Conservation (phyloP, 2,113 vertebrate genomes). For the Saccopteryx leptura region DNA sequence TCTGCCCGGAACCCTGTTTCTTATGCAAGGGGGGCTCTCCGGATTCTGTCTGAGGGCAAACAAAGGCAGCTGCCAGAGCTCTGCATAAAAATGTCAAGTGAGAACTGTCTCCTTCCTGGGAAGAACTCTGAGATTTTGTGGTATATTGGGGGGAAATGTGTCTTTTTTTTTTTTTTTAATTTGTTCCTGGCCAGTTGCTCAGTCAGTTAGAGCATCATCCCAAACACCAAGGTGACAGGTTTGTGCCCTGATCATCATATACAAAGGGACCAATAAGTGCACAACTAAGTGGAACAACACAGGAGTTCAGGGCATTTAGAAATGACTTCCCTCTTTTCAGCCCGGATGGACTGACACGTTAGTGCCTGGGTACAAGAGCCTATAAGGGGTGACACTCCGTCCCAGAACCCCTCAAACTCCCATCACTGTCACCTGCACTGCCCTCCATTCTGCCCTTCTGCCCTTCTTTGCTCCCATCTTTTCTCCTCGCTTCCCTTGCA, state of each 20-base stretch:
- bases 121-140: constrained; percentile 27
- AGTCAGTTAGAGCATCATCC: no score
- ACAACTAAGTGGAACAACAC: no score
- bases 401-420: background rate
- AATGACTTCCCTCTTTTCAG: background rate
- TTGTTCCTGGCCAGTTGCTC: no score
- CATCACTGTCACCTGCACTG: background rate
- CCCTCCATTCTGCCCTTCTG: background rate
- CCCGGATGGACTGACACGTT: background rate
- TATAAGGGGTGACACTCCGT: background rate
- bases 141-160: background rate
- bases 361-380: background rate
- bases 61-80: background rate
- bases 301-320: background rate
- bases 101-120: background rate
- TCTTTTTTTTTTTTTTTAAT: background rate
- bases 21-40: background rate
- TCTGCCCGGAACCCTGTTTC: background rate
- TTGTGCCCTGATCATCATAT: no score
- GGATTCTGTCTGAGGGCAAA: background rate
- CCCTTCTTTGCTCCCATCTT: background rate
- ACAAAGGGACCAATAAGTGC: no score
- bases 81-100: background rate
- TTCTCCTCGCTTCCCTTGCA: background rate
- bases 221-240: no score